These are phyloP conservation scores for Allophyes oxyacanthae DNA, from an alignment of 2,888 invertebrate species.

Conservation along the genomic window DNA sequence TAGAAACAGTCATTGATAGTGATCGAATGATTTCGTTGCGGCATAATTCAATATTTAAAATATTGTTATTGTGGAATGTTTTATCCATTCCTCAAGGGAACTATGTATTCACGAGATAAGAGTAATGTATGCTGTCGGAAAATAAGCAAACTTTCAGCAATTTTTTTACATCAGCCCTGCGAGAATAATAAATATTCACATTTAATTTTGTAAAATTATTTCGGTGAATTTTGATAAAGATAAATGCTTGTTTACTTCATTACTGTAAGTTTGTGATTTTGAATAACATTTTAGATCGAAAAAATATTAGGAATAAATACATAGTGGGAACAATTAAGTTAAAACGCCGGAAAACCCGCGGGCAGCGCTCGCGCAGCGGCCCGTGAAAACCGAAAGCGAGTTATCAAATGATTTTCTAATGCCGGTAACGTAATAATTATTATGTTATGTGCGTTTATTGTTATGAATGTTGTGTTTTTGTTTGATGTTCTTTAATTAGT, in stretches of 20 bases:
- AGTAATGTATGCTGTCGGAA: constrained; percentile 50
- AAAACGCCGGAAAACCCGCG: constrained; percentile 47
- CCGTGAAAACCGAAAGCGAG: constrained; percentile 66
- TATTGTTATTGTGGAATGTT: constrained; percentile 27
- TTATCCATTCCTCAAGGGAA: constrained; percentile 34
- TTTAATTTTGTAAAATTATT: constrained; percentile 50
- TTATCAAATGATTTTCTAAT: constrained; percentile 47
- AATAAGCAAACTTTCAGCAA: constrained; percentile 40
- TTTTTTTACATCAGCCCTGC: constrained; percentile 37
- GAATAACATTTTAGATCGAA: too few species aligned
- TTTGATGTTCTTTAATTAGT: background rate
- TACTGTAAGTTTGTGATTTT: too few species aligned
- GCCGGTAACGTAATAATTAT: constrained; percentile 15
- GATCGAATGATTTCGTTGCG: background rate
- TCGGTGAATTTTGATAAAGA: background rate
- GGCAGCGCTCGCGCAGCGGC: constrained; percentile 35
- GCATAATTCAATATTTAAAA: constrained; percentile 30
- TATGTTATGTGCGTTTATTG: constrained; percentile 22
- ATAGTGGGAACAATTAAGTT: constrained; percentile 33
- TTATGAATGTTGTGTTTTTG: constrained; percentile 13
- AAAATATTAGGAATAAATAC: background rate
- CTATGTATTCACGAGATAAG: constrained; percentile 50
- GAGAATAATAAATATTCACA: constrained; percentile 37
- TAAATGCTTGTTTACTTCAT: too few species aligned
- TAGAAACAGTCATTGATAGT: too few species aligned